Conservation (phyloP, 2,797 vertebrate species). For the Ptychadena robeensis region DNA sequence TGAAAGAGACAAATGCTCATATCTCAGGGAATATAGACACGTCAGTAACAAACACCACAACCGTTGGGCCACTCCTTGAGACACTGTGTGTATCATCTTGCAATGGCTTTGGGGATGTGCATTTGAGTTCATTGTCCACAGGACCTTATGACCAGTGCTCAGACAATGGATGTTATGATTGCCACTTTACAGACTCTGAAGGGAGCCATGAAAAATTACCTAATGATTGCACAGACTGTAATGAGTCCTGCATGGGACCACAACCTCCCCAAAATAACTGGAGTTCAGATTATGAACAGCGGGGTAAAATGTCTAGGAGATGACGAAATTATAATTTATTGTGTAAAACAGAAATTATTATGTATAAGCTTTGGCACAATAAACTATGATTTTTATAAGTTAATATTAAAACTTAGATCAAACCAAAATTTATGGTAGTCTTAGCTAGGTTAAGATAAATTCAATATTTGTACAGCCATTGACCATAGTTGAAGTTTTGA, state of each 20-base stretch:
- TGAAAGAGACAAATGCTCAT: neutral
- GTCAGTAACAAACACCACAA: neutral
- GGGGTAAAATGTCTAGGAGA: constrained; percentile 20
- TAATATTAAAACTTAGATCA: no score
- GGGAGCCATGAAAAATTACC: neutral
- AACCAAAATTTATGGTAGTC: no score
- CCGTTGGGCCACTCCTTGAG: neutral
- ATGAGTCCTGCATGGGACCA: neutral
- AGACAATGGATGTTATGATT: constrained; percentile 13
- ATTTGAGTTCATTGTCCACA: constrained; percentile 25
- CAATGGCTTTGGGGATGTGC: neutral
- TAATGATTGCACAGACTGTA: constrained; percentile 1
- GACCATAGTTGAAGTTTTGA: no score
- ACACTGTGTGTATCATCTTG: neutral
- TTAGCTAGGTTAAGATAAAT: no score
- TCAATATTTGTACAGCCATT: no score
- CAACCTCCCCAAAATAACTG: neutral
- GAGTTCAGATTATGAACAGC: constrained; percentile 30
- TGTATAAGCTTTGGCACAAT: neutral
- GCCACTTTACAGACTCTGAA: constrained; percentile 13
- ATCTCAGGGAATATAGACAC: neutral
- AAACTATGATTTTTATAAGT: neutral
- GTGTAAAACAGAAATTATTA: neutral
- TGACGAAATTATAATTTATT: constrained; percentile 3
- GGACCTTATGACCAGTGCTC: neutral